Percentiles rank a stretch among this genome's conserved stretches.
phyloP scores from a whole-genome alignment of 2,888 invertebrate species.

The Thereva unica region DNA sequence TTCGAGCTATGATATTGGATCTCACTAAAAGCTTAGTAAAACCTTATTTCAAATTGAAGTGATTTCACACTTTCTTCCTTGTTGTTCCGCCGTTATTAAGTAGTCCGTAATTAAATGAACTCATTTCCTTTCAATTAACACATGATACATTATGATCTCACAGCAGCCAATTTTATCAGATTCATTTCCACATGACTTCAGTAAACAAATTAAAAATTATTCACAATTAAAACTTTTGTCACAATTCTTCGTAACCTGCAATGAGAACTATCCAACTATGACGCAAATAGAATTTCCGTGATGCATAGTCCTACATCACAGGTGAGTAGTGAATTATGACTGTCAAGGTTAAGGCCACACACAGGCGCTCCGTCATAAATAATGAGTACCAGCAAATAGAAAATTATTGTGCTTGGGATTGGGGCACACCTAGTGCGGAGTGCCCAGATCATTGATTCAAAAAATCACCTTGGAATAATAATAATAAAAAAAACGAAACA shows the following conservation, averaged over 20 bases:
- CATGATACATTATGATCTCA: constrained; percentile 10
- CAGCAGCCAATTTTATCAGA: not conserved
- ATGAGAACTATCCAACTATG: constrained; percentile 6
- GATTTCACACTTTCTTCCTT: no score
- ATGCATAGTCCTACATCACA: constrained; percentile 3
- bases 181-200: not conserved
- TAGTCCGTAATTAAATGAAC: no score
- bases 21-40: no score
- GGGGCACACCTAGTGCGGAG: constrained; percentile 24
- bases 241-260: not conserved
- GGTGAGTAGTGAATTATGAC: constrained; percentile 24
- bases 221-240: not conserved
- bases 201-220: not conserved
- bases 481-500: constrained; percentile 5
- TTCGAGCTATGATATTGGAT: no score
- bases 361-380: constrained; percentile 18
- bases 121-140: not conserved
- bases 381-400: constrained; percentile 17
- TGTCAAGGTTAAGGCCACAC: constrained; percentile 32
- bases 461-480: not conserved
- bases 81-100: no score
- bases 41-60: no score
- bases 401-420: constrained; percentile 13
- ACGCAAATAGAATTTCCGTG: constrained; percentile 25
- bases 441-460: constrained; percentile 12